phyloP scores from a whole-genome alignment of 2,113 vertebrate species.

The Microcebus tavaratra region DNA sequence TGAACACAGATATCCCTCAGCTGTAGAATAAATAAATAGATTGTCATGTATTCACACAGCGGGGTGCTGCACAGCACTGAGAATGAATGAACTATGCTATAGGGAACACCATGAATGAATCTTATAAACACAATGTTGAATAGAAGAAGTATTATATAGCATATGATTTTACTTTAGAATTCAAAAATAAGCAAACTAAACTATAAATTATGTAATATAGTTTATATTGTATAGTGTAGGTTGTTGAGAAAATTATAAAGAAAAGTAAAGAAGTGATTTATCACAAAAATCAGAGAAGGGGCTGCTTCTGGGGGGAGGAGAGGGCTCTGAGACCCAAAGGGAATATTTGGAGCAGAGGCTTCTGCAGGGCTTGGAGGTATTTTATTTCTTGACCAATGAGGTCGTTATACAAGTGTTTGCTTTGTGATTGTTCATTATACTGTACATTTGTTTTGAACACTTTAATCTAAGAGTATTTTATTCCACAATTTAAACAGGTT shows the following conservation, averaged over 20 bases:
- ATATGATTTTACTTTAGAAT: not conserved
- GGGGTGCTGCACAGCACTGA: not conserved
- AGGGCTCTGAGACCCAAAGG: not conserved
- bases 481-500: conserved; percentile 74
- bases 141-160: not conserved
- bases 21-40: not conserved
- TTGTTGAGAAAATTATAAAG: not conserved
- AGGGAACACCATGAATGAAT: not conserved
- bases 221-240: not conserved
- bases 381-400: conserved; percentile 34
- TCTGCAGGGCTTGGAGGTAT: not conserved
- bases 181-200: conserved; percentile 1
- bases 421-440: conserved; percentile 62
- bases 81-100: not conserved
- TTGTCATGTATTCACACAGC: not conserved
- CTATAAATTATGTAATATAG: not conserved
- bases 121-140: not conserved
- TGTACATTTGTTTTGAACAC: conserved; percentile 72
- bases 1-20: not conserved
- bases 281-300: not conserved
- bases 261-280: not conserved
- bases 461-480: conserved; percentile 75
- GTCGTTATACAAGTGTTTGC: conserved; percentile 18
- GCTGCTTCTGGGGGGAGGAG: not conserved
- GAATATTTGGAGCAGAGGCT: not conserved